Evolutionary conservation across 2,888 invertebrate species (phyloP).

Genomic region (Trachelus tabidus): DNA sequence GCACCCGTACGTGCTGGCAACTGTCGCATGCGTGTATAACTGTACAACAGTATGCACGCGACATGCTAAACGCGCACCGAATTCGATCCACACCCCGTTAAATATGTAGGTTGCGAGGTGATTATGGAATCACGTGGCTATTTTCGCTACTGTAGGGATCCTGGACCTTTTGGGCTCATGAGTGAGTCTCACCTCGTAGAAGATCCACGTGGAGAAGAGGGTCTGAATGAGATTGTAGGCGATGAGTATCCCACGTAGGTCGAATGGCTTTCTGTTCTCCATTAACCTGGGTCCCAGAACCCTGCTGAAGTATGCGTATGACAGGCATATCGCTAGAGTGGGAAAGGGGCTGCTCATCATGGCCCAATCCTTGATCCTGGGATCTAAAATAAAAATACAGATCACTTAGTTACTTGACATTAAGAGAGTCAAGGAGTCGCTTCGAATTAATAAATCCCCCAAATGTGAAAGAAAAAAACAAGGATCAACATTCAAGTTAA

Average conservation of each 20-base stretch:
- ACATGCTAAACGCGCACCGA: slow-evolving; percentile 54
- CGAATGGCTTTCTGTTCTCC: slow-evolving; percentile 90
- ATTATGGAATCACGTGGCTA: neutral
- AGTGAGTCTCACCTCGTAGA: slow-evolving; percentile 80
- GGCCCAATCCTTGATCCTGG: slow-evolving; percentile 87
- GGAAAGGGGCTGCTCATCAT: slow-evolving; percentile 92
- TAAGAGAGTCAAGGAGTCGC: slow-evolving; percentile 18
- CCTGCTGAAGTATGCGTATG: slow-evolving; percentile 86
- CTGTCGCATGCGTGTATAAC: slow-evolving; percentile 34
- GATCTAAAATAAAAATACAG: slow-evolving; percentile 74
- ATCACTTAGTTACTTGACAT: neutral
- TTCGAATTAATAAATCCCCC: neutral
- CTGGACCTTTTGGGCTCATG: neutral
- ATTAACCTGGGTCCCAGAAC: slow-evolving; percentile 86
- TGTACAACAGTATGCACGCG: slow-evolving; percentile 39
- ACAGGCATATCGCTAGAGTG: slow-evolving; percentile 83
- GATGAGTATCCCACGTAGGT: slow-evolving; percentile 82
- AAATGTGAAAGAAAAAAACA: slow-evolving; percentile 18
- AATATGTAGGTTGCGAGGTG: neutral
- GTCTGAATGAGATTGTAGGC: slow-evolving; percentile 92
- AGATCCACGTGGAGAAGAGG: slow-evolving; percentile 89
- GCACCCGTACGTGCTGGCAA: neutral
- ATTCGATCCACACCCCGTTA: slow-evolving; percentile 32
- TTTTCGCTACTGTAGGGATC: neutral
- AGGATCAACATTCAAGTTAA: neutral